Evolutionary conservation across 1,140 invertebrate species (phyloP), one percentile per base, ranked within the genome.

Genomic region (Drosophila seguyi): DNA sequence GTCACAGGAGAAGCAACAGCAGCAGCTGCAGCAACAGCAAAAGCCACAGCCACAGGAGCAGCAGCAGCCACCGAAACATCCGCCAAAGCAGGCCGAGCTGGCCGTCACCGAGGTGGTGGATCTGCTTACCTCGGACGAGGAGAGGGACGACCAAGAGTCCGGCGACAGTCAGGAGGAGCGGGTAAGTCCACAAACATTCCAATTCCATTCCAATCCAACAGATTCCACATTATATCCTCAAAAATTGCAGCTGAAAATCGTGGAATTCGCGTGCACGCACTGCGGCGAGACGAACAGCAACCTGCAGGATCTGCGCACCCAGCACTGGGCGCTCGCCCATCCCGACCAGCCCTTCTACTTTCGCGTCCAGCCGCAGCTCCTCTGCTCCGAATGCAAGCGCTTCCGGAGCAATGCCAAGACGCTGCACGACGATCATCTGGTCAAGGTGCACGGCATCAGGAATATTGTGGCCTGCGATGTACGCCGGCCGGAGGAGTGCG

Each of bases 271-370:
- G 0, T 88, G 84, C 47, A 61, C 58, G 0, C 61, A 84, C 16
- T 88, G 84, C 62, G 44, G 38, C 1, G 58, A 44, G 27, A 84
- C 52, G 0, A 50, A 52, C 27, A 42, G 13, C 29, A 45, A 65
- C n/a, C 36, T 81, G 4, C 13, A n/a, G 18, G 48, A 74, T 1
- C 38, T 88, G 16, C 68, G 68, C n/a, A 38, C 27, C 16, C 31
- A 90, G 16, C 84, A 88, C 57, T 87, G 80, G 65, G 29, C 68
- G 2, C 3, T 11, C 1, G 14, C 7, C 13, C 84, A 88, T 61
- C n/a, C 59, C 5, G 65, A 81, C 2, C 57, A 58, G 38, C 73
- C 84, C 1, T 88, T 88, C 50, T 84, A 74, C 20, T 88, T 88
- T 39, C 72, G 68, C 8, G 81, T 81, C 4, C 85, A 90, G 25